A percentile compares a stretch with the other conserved stretches of the same genome.
phyloP scores from a whole-genome alignment of 1,140 invertebrate species.

The Zaprionus tsacasi region DNA sequence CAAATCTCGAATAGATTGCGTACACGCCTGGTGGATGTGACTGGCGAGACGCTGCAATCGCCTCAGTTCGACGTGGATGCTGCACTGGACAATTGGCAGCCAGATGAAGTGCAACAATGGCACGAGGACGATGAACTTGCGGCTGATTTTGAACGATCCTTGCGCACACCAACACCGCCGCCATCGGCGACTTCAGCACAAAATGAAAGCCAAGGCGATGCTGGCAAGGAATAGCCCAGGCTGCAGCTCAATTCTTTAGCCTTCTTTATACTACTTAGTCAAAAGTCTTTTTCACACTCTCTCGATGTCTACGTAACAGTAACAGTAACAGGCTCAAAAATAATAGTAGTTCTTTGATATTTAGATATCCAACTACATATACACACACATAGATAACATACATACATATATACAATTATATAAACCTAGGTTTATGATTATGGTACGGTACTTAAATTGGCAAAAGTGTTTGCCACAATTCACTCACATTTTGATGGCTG shows the following conservation, averaged over 20 bases:
- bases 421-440: conserved; percentile 48
- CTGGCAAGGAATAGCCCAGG: conserved; percentile 65
- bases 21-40: conserved; percentile 86
- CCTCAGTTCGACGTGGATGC: conserved; percentile 59
- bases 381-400: conserved; percentile 40
- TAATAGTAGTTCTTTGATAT: conserved; percentile 57
- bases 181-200: conserved; percentile 46
- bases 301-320: conserved; percentile 67
- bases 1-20: conserved; percentile 87
- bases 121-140: conserved; percentile 86
- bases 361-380: conserved; percentile 56
- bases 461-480: conserved; percentile 55
- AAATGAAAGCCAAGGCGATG: conserved; percentile 32
- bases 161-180: conserved; percentile 75
- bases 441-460: conserved; percentile 72
- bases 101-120: conserved; percentile 79
- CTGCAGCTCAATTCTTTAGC: conserved; percentile 42
- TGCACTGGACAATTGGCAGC: conserved; percentile 65
- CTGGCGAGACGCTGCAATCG: conserved; percentile 85
- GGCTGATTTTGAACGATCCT: conserved; percentile 82
- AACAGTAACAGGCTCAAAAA: conserved; percentile 69
- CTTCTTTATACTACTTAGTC: conserved; percentile 46
- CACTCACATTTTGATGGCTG: conserved; percentile 60
- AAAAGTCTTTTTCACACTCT: conserved; percentile 39
- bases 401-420: conserved; percentile 46